Conservation (phyloP, 2,113 vertebrate species). For the Herpetotheres cachinnans region DNA sequence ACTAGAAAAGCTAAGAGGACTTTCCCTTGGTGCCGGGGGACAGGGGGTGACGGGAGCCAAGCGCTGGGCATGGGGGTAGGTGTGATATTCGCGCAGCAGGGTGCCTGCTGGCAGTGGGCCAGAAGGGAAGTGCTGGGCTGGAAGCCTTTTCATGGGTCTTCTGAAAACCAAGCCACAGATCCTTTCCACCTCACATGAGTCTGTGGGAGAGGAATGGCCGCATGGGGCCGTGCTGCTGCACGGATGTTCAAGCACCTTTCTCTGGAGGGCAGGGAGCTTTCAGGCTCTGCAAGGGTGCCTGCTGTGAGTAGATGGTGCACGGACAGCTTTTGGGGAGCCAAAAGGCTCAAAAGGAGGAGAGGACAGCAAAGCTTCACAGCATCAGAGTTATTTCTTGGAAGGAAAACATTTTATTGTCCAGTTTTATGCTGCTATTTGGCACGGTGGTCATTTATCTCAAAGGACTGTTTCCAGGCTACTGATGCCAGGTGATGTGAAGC, state of each 20-base stretch:
- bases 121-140: neutral
- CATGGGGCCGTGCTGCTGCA: accelerated
- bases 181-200: neutral
- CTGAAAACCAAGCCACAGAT: neutral
- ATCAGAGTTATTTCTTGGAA: slow-evolving; percentile 41
- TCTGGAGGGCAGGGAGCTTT: neutral
- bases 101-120: neutral
- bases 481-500: slow-evolving; percentile 63
- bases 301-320: neutral
- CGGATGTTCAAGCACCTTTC: neutral
- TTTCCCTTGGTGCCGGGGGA: neutral
- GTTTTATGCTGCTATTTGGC: slow-evolving; percentile 42
- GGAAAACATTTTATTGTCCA: slow-evolving; percentile 1
- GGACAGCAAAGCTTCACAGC: slow-evolving; percentile 9
- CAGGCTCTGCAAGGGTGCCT: neutral
- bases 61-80: accelerated
- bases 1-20: neutral
- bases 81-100: accelerated
- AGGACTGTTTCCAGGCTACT: slow-evolving; percentile 29
- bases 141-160: neutral
- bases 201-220: neutral
- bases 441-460: slow-evolving; percentile 26
- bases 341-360: too few species aligned
- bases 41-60: neutral
- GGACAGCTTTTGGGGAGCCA: neutral